phyloP scores from a whole-genome alignment of 1,140 invertebrate genomes.

The Neodiprion pinetum region DNA sequence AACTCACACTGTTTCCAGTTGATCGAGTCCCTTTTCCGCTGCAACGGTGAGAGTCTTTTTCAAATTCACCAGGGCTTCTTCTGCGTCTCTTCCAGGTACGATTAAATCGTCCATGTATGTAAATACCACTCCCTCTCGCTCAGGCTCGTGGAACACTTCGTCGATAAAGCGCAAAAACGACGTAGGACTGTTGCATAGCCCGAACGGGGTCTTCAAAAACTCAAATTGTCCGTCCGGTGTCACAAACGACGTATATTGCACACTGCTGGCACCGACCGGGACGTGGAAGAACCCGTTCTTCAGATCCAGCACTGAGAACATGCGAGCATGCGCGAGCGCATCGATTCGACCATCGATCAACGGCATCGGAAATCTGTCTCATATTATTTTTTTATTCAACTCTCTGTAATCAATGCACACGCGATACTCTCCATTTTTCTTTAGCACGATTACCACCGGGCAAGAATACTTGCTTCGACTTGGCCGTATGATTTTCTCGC shows the following conservation, averaged over 20 bases:
- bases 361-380: background rate
- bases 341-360: background rate
- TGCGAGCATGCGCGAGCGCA: no score
- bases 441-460: conserved; percentile 45
- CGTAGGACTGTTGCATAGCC: conserved; percentile 28
- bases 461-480: conserved; percentile 39
- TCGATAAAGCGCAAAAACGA: conserved; percentile 46
- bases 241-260: conserved; percentile 28
- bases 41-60: background rate
- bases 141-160: background rate
- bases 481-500: conserved; percentile 30
- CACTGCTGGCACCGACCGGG: conserved; percentile 18
- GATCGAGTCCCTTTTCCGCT: conserved; percentile 16
- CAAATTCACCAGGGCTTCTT: conserved; percentile 25
- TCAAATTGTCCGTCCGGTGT: conserved; percentile 31
- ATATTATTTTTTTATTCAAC: conserved; percentile 45
- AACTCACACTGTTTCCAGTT: conserved; percentile 18
- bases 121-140: conserved; percentile 31
- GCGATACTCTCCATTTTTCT: conserved; percentile 40
- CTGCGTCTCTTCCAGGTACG: conserved; percentile 32
- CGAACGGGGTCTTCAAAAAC: conserved; percentile 41
- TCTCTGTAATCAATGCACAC: conserved; percentile 43
- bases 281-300: conserved; percentile 36
- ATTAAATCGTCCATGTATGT: conserved; percentile 47
- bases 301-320: conserved; percentile 27